A percentile compares a stretch with the other conserved stretches of the same genome.
Evolutionary conservation across 2,113 vertebrate genomes (phyloP).

Genomic region (Petroica traversi): DNA sequence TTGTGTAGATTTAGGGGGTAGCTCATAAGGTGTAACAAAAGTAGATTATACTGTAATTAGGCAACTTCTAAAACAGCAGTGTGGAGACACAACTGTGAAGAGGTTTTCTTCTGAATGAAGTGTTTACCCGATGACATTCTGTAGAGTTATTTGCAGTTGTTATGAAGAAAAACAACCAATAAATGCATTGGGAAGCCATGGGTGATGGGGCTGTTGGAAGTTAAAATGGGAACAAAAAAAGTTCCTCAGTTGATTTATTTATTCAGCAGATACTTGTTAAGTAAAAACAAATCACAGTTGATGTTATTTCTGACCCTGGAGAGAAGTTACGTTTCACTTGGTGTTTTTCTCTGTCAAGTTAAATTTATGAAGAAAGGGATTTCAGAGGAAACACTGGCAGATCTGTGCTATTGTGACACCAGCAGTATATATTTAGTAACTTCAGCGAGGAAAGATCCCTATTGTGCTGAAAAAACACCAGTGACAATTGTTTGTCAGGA

Average conservation of each 20-base stretch:
- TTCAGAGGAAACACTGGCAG: slow-evolving; percentile 5
- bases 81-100: neutral
- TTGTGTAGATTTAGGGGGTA: neutral
- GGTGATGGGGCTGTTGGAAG: neutral
- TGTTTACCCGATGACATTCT: neutral
- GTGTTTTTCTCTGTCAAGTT: neutral
- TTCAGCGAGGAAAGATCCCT: neutral
- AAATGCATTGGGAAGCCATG: neutral
- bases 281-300: neutral
- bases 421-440: slow-evolving; percentile 41
- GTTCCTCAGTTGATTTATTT: slow-evolving; percentile 24
- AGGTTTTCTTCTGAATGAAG: neutral
- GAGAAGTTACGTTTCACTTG: neutral
- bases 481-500: neutral
- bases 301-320: neutral
- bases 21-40: neutral
- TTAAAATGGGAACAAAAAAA: slow-evolving; percentile 35
- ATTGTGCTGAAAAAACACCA: neutral
- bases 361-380: neutral
- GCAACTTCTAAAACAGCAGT: neutral
- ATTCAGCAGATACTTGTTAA: neutral
- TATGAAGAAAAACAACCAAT: neutral
- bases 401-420: slow-evolving; percentile 7
- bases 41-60: neutral
- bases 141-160: neutral